phyloP scores from a whole-genome alignment of 2,113 vertebrate genomes.

The Hydropotes inermis region DNA sequence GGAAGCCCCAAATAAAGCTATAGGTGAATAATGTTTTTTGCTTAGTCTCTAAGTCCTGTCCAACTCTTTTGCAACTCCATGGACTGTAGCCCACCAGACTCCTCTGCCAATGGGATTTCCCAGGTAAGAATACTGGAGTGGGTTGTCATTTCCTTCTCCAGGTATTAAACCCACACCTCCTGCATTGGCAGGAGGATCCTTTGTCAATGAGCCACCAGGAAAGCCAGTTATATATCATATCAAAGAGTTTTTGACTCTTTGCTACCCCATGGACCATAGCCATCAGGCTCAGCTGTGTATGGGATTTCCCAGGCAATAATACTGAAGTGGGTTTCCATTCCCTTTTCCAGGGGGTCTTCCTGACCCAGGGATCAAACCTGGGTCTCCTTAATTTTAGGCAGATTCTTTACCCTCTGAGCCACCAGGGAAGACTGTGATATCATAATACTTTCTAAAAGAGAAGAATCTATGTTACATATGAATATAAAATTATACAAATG shows the following conservation, averaged over 20 bases:
- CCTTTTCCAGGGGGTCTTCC: neutral
- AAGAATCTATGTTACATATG: neutral
- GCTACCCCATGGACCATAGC: neutral
- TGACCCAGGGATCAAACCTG: neutral
- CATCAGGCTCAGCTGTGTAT: neutral
- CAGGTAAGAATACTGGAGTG: neutral
- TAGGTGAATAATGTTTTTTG: neutral
- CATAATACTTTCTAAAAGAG: neutral
- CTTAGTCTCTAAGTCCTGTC: neutral
- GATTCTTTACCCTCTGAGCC: neutral
- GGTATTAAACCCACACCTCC: neutral
- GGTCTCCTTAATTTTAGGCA: neutral
- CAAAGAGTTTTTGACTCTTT: neutral
- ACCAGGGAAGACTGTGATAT: neutral
- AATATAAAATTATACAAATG: neutral
- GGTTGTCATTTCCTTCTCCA: neutral
- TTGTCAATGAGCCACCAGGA: rapidly evolving
- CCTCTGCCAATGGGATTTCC: neutral
- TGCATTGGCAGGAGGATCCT: neutral
- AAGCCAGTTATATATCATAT: neutral
- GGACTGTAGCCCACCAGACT: neutral
- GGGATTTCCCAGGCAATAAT: neutral
- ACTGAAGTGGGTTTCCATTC: neutral
- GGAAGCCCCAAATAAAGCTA: neutral
- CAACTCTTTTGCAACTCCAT: rapidly evolving